These are phyloP conservation scores for Phalera bucephala DNA, from an alignment of 2,888 invertebrate genomes.

Conservation along the genomic window DNA sequence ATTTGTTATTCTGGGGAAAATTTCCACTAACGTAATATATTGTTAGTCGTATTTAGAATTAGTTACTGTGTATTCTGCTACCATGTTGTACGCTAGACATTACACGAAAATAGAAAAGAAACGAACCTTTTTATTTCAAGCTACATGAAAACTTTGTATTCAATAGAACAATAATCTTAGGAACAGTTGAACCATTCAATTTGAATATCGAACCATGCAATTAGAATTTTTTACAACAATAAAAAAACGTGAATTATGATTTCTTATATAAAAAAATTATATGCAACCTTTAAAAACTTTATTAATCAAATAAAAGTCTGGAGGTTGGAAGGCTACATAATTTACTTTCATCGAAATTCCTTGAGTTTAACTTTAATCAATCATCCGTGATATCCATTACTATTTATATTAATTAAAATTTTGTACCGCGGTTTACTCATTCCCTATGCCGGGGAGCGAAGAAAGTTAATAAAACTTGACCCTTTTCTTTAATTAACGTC, in stretches of 20 bases:
- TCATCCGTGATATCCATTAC: conserved; percentile 7
- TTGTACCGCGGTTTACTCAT: conserved; percentile 17
- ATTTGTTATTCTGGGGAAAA: no score
- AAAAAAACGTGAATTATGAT: neutral
- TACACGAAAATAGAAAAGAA: no score
- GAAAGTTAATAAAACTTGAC: conserved; percentile 32
- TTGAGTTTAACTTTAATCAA: neutral
- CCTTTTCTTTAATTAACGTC: conserved; percentile 37
- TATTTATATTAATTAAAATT: conserved; percentile 25
- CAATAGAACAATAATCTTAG: neutral
- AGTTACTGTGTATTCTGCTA: no score
- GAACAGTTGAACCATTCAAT: neutral
- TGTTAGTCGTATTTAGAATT: no score
- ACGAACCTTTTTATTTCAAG: no score
- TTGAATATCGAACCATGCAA: neutral
- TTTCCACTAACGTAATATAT: no score
- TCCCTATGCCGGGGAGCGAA: conserved; percentile 29
- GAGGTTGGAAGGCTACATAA: no score
- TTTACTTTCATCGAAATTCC: neutral
- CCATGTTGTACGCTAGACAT: no score
- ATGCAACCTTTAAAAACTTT: no score
- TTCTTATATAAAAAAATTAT: no score
- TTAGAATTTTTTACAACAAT: neutral
- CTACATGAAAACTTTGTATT: neutral
- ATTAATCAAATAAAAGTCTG: no score